These are phyloP conservation scores for Aurelia aurita DNA, from an alignment of 30 jellyfish, hydroid and myxozoan species.

Conservation along the genomic window DNA sequence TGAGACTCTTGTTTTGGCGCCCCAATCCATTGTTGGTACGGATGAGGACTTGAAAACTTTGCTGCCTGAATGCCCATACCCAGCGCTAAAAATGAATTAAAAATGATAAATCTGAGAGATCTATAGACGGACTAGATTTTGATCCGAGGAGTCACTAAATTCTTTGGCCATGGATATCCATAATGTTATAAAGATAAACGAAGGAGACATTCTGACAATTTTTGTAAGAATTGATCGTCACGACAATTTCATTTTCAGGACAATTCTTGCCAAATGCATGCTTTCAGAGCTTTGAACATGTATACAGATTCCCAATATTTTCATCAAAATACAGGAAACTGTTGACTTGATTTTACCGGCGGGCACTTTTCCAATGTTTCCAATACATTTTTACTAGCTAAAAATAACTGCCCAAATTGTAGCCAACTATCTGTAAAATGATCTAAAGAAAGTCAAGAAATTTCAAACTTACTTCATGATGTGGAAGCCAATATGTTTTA, in stretches of 20 bases:
- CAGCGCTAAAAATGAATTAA: neutral
- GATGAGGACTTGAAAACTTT: conserved; percentile 2
- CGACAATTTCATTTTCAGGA: too few species aligned
- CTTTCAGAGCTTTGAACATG: too few species aligned
- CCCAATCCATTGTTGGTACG: conserved; percentile 63
- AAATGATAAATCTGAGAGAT: neutral
- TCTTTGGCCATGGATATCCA: too few species aligned
- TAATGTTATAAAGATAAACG: too few species aligned
- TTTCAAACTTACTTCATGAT: neutral
- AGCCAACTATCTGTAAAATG: too few species aligned
- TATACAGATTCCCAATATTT: neutral
- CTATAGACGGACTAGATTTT: neutral
- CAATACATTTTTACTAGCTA: neutral
- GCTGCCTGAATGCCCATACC: conserved; percentile 6
- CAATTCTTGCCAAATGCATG: too few species aligned
- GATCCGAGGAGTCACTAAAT: neutral
- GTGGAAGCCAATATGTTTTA: neutral
- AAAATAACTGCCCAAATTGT: too few species aligned
- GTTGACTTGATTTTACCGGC: neutral
- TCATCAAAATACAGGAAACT: neutral
- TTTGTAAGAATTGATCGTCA: too few species aligned
- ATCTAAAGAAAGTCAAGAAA: neutral
- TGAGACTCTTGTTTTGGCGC: conserved; percentile 36
- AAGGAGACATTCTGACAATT: too few species aligned
- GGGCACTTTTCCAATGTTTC: neutral